These are phyloP conservation scores for Ambastaia sidthimunki DNA, from an alignment of 2,797 vertebrate species.

Conservation along the genomic window DNA sequence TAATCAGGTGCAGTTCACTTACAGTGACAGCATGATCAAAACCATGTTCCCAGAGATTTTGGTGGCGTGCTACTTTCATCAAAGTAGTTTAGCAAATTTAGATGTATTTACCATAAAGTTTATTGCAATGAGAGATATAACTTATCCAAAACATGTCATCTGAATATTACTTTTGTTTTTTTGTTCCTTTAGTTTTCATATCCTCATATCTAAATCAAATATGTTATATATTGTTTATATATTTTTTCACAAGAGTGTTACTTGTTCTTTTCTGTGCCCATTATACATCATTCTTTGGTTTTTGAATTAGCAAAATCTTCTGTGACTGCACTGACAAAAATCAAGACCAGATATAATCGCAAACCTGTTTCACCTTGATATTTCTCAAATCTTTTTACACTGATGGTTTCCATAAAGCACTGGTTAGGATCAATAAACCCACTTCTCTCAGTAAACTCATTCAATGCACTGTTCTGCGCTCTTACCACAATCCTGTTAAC, in stretches of 20 bases:
- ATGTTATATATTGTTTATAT: slow-evolving; percentile 23
- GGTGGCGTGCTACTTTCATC: neutral
- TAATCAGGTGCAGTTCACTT: neutral
- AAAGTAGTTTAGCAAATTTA: neutral
- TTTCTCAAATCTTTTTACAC: slow-evolving; percentile 57
- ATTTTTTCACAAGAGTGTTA: neutral
- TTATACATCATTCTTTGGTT: slow-evolving; percentile 18
- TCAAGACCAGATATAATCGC: slow-evolving; percentile 16
- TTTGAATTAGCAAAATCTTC: slow-evolving; percentile 25
- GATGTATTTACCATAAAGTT: slow-evolving; percentile 7
- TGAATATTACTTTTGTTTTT: neutral
- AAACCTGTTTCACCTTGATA: slow-evolving; percentile 20
- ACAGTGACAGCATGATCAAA: slow-evolving; percentile 25
- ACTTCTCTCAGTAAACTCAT: slow-evolving; percentile 56
- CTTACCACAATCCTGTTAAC: slow-evolving; percentile 57
- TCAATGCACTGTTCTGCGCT: slow-evolving; percentile 63
- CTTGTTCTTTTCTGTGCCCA: slow-evolving; percentile 20
- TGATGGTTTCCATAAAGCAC: slow-evolving; percentile 61
- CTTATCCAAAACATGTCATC: neutral
- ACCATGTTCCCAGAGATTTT: neutral
- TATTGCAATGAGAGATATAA: neutral
- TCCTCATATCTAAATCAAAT: slow-evolving; percentile 24
- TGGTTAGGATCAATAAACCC: slow-evolving; percentile 59
- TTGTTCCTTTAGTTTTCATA: slow-evolving; percentile 2
- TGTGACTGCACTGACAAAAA: slow-evolving; percentile 44